These are phyloP conservation scores for Vireo griseus DNA, from an alignment of 2,797 vertebrate species.

Conservation along the genomic window DNA sequence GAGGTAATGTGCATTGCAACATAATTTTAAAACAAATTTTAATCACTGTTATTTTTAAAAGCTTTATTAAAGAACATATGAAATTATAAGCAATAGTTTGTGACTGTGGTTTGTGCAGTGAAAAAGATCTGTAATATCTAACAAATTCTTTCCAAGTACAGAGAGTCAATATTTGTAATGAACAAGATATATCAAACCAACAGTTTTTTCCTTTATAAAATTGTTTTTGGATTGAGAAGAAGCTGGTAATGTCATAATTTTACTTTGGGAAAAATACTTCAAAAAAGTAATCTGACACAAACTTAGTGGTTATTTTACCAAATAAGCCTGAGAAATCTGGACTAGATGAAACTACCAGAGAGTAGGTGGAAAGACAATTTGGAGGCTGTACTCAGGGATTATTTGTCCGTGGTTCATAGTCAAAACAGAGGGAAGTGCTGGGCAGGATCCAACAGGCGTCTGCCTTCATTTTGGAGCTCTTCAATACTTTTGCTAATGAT, in stretches of 20 bases:
- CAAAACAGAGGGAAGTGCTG: neutral
- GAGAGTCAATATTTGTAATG: neutral
- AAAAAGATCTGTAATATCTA: neutral
- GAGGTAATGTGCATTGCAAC: neutral
- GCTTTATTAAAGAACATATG: neutral
- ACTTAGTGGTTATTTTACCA: neutral
- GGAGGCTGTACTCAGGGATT: neutral
- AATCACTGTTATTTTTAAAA: neutral
- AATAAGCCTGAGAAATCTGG: neutral
- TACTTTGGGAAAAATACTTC: neutral
- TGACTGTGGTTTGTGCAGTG: neutral
- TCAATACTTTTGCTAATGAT: conserved; percentile 30
- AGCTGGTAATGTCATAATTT: neutral
- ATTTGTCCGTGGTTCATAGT: neutral
- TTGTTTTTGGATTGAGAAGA: neutral
- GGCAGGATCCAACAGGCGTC: neutral
- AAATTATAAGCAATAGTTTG: neutral
- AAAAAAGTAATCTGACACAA: neutral
- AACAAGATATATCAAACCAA: neutral
- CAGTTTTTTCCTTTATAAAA: neutral
- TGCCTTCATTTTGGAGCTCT: neutral
- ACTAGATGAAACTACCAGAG: neutral
- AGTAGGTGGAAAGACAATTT: neutral
- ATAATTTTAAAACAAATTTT: neutral
- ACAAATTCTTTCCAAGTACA: neutral